These are phyloP conservation scores for Anoplolepis gracilipes DNA, from an alignment of 1,140 invertebrate genomes.

Conservation along the genomic window DNA sequence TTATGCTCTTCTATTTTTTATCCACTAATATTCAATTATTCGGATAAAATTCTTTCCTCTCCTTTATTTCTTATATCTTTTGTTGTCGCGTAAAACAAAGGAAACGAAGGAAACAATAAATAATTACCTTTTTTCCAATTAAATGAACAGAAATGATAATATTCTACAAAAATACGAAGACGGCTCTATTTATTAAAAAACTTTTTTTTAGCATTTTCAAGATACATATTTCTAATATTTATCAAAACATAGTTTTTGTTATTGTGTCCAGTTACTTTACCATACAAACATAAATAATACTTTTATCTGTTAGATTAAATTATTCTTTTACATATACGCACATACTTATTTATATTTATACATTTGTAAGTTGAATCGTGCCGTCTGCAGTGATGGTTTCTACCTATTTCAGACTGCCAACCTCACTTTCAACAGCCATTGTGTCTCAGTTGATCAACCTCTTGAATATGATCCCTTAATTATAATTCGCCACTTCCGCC, in stretches of 20 bases:
- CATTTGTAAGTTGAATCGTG: background rate
- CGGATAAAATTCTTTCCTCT: background rate
- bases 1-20: conserved; percentile 1
- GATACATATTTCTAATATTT: background rate
- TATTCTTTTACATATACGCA: background rate
- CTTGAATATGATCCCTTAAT: conserved; percentile 64
- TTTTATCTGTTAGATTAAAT: conserved; percentile 23
- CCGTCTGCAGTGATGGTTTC: background rate
- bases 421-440: conserved; percentile 23
- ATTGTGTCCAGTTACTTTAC: background rate
- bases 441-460: background rate
- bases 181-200: conserved; percentile 4
- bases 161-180: background rate
- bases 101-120: conserved; percentile 26
- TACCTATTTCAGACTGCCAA: background rate
- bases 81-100: background rate
- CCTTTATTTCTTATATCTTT: background rate
- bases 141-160: background rate
- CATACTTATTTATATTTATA: no score
- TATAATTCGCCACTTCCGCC: conserved; percentile 63
- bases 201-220: background rate
- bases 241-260: background rate
- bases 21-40: conserved; percentile 7
- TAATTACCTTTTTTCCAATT: conserved; percentile 5
- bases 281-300: background rate